Evolutionary conservation across 2,888 invertebrate species (phyloP).

Genomic region (Hartigia nigra): DNA sequence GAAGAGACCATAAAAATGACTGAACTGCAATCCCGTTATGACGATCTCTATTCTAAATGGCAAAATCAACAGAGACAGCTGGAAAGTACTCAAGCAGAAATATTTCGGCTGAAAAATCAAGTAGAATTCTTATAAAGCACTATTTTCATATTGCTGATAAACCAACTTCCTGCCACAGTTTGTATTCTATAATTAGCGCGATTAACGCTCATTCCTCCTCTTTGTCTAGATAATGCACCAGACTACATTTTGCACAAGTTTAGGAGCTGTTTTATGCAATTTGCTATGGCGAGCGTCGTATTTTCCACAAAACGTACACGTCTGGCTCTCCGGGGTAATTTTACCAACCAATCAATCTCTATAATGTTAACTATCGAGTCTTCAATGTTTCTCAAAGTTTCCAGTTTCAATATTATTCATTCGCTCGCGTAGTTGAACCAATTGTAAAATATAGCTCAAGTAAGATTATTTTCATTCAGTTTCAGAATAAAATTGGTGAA

Average conservation of each 20-base stretch:
- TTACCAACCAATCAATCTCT: not conserved
- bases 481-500: constrained; percentile 56
- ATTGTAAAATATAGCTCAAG: not conserved
- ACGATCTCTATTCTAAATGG: constrained; percentile 37
- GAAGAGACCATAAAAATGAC: constrained; percentile 29
- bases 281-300: constrained; percentile 63
- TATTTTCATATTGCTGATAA: not conserved
- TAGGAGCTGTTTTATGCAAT: constrained; percentile 61
- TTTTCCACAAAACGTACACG: constrained; percentile 53
- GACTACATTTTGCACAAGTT: constrained; percentile 60
- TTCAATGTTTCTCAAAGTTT: not conserved
- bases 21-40: constrained; percentile 34
- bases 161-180: not conserved
- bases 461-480: constrained; percentile 26
- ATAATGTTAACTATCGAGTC: not conserved
- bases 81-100: constrained; percentile 34
- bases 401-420: not conserved
- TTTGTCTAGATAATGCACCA: constrained; percentile 49
- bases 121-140: constrained; percentile 25
- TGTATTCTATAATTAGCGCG: not conserved
- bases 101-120: constrained; percentile 45
- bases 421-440: not conserved
- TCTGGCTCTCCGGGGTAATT: constrained; percentile 56
- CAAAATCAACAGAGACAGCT: constrained; percentile 28
- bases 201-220: not conserved